phyloP scores from a whole-genome alignment of 2,888 invertebrate genomes.

The Drosophila diplacantha region DNA sequence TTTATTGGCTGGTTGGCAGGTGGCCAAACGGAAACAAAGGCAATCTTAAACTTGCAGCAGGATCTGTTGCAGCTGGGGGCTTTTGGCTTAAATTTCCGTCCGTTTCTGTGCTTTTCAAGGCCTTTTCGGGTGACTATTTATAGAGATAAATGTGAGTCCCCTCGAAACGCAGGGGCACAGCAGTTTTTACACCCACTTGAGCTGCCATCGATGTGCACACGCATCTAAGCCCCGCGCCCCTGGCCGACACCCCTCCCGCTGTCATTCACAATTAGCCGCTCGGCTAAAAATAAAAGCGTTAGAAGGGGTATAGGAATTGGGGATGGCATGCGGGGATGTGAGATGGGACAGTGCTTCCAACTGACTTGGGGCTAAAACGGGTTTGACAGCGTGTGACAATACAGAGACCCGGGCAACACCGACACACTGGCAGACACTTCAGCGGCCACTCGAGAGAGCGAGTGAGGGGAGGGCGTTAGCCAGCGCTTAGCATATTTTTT shows the following conservation, averaged over 20 bases:
- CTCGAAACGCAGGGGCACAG: constrained; percentile 21
- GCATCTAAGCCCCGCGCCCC: constrained; percentile 10
- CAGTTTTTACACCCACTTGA: constrained; percentile 65
- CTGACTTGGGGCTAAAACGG: constrained; percentile 57
- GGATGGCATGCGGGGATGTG: background rate
- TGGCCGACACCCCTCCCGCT: constrained; percentile 21
- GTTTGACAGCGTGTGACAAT: constrained; percentile 66
- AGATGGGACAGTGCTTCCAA: constrained; percentile 48
- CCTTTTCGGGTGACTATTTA: constrained; percentile 41
- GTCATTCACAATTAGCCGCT: constrained; percentile 69
- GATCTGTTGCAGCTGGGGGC: constrained; percentile 8
- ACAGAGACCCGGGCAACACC: constrained; percentile 38
- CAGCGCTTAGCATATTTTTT: constrained; percentile 53
- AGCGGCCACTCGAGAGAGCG: constrained; percentile 15
- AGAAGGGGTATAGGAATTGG: constrained; percentile 24
- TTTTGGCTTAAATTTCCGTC: constrained; percentile 14
- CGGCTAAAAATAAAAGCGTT: constrained; percentile 61
- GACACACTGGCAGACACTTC: constrained; percentile 24
- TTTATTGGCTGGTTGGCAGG: constrained; percentile 61
- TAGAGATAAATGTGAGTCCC: constrained; percentile 34
- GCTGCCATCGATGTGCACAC: constrained; percentile 50
- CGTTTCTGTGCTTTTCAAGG: constrained; percentile 14
- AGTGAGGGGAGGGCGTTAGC: constrained; percentile 14
- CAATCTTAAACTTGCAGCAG: constrained; percentile 30
- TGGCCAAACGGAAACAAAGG: constrained; percentile 49